Percentiles rank a stretch among this genome's conserved stretches.
These are phyloP conservation scores for Symphodus melops DNA, from an alignment of 2,113 vertebrate species.

Conservation along the genomic window DNA sequence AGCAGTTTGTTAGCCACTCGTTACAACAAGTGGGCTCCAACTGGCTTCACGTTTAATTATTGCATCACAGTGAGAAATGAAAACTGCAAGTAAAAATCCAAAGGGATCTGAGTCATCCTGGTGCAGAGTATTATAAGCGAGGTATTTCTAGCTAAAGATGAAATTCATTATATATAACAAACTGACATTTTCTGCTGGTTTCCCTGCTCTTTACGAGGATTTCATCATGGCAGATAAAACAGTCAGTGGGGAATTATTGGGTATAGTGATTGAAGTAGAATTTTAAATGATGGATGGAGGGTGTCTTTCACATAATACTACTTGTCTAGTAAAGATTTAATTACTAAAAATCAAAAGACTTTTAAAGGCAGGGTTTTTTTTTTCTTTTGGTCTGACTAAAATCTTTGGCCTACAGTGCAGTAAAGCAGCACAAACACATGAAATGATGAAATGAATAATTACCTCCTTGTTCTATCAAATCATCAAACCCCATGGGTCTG, in stretches of 20 bases:
- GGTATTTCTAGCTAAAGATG: neutral
- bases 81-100: too few species aligned
- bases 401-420: slow-evolving; percentile 27
- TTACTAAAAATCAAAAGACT: slow-evolving; percentile 29
- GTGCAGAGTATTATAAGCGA: neutral
- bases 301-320: neutral
- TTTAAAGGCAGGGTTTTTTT: slow-evolving; percentile 21
- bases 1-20: too few species aligned
- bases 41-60: too few species aligned
- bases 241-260: neutral
- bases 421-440: slow-evolving; percentile 60
- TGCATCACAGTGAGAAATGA: too few species aligned
- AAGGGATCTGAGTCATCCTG: too few species aligned
- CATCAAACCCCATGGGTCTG: slow-evolving; percentile 68
- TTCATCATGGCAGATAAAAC: slow-evolving; percentile 25
- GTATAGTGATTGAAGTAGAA: slow-evolving; percentile 27
- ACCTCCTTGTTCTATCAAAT: slow-evolving; percentile 71
- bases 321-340: slow-evolving; percentile 25
- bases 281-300: neutral
- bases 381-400: slow-evolving; percentile 27
- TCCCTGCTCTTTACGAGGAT: slow-evolving; percentile 19
- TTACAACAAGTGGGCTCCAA: too few species aligned
- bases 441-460: slow-evolving; percentile 76
- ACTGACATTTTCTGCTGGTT: slow-evolving; percentile 31
- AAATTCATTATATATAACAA: slow-evolving; percentile 25